A percentile compares a stretch with the other conserved stretches of the same genome.
Conservation (phyloP, 2,113 vertebrate species). For the Emydura subglobosa region DNA sequence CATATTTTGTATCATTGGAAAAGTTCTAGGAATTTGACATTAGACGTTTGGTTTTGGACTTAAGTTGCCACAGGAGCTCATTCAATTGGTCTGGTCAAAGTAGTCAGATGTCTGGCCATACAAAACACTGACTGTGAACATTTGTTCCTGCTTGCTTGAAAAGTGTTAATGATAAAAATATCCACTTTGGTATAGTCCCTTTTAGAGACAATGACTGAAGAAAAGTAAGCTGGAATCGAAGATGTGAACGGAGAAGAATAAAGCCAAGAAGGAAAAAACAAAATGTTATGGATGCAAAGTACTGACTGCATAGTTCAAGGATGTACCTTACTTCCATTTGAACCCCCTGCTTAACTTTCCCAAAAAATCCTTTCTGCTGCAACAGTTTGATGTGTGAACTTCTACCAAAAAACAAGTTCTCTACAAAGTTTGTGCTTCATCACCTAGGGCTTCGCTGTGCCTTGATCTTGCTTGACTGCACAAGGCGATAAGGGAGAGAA, state of each 20-base stretch:
- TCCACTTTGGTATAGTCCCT: not conserved
- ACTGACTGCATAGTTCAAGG: not conserved
- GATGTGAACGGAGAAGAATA: not conserved
- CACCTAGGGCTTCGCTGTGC: not conserved
- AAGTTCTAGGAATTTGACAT: not conserved
- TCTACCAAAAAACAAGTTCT: not conserved
- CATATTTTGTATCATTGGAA: not conserved
- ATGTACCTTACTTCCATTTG: not conserved
- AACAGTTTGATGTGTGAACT: not conserved
- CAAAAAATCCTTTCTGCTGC: not conserved
- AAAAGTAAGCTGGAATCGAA: not conserved
- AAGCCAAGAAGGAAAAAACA: not conserved
- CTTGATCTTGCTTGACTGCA: not conserved
- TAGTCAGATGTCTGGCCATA: not conserved
- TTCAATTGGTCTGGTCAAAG: not conserved
- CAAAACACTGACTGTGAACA: not conserved
- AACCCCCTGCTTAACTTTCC: not conserved
- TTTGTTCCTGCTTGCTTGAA: not conserved
- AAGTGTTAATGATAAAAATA: constrained; percentile 2
- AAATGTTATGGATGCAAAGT: not conserved
- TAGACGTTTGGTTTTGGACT: not conserved
- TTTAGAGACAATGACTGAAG: not conserved
- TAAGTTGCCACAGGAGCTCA: not conserved
- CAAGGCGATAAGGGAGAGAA: not conserved
- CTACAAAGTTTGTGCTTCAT: not conserved